Base-by-base conservation (phyloP, 2,888 invertebrate species). In the Calameuta idolon region DNA sequence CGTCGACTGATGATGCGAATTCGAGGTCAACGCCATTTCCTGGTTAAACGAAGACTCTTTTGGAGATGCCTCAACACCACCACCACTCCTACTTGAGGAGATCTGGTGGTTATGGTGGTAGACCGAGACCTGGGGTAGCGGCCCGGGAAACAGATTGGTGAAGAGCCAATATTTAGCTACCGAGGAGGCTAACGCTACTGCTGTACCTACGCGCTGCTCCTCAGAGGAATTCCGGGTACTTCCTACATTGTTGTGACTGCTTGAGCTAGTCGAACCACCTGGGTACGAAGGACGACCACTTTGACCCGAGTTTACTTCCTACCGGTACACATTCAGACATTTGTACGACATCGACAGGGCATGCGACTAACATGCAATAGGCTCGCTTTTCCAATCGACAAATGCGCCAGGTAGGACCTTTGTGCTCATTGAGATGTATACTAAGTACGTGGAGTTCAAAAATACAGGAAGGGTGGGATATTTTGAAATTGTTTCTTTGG, bases 101-200 rank as follows among this genome's bases (percentile, higher is more conserved):
- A 95, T 94, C 80, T 89, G 90, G 85, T 89, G 90, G 83, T 89
- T 88, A 85, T 90, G 90, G 82, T 95, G 92, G 90, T 95, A 95
- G 77, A 95, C 95, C 74, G 95, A 95, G 76, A 95, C 95, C 93
- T 95, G 96, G 80, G 95, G 95, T 91, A 96, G 93, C 76, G 95
- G 95, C 79, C 95, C 95, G 77, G 96, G 96, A 90, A 96, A 95
- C 84, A 96, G 93, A 93, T 96, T 96, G 81, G 96, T 96, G 91
- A 96, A 94, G 89, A 96, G 96, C 96, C 96, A 96, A 92, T 96
- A 96, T 92, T 96, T 96, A 83, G 96, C 96, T 88, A 96, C 95
- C 92, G 94, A 95, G 90, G 95, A 94, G 80, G 91, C 91, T 92
- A 95, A 93, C 88, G 95, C 95, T 87, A 95, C 95, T 78, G 93